Conservation (phyloP, 2,888 invertebrate species). For the Griposia aprilina region DNA sequence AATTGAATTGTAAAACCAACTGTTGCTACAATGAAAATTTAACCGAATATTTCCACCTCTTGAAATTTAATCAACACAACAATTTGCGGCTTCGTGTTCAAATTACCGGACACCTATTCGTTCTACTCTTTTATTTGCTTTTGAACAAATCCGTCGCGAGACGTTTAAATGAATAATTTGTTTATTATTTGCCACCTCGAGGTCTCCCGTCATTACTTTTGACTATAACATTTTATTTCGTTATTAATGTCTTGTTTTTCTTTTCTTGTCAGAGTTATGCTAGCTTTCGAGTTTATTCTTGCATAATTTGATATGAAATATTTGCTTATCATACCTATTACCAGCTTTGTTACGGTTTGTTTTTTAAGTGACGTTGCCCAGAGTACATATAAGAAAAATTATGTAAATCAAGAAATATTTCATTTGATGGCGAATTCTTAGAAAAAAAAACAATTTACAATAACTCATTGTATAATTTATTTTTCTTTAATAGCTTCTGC, state of each 20-base stretch:
- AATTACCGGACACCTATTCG: slow-evolving; percentile 23
- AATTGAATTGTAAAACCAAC: not conserved
- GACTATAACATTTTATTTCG: slow-evolving; percentile 42
- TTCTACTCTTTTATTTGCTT: slow-evolving; percentile 21
- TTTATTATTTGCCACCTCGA: slow-evolving; percentile 35
- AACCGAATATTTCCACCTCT: not conserved
- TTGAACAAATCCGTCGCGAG: slow-evolving; percentile 5
- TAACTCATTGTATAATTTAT: too few relatives aligned
- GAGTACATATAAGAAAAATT: too few relatives aligned
- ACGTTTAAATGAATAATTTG: slow-evolving; percentile 1
- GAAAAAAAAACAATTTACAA: too few relatives aligned
- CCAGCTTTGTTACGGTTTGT: not conserved
- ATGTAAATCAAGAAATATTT: too few relatives aligned
- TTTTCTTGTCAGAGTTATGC: slow-evolving; percentile 23
- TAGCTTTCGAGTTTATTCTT: slow-evolving; percentile 11
- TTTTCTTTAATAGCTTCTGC: too few relatives aligned
- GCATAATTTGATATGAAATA: slow-evolving; percentile 17
- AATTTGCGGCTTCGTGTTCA: slow-evolving; percentile 22
- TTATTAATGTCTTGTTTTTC: slow-evolving; percentile 30
- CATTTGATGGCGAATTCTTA: too few relatives aligned
- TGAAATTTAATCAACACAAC: not conserved
- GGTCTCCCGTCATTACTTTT: slow-evolving; percentile 21
- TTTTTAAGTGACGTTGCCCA: not conserved
- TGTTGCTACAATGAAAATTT: not conserved
- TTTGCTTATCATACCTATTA: slow-evolving; percentile 1